Evolutionary conservation across 1,140 invertebrate species (phyloP), one percentile per base, ranked within the genome.

Genomic region (Pollicipes pollicipes): DNA sequence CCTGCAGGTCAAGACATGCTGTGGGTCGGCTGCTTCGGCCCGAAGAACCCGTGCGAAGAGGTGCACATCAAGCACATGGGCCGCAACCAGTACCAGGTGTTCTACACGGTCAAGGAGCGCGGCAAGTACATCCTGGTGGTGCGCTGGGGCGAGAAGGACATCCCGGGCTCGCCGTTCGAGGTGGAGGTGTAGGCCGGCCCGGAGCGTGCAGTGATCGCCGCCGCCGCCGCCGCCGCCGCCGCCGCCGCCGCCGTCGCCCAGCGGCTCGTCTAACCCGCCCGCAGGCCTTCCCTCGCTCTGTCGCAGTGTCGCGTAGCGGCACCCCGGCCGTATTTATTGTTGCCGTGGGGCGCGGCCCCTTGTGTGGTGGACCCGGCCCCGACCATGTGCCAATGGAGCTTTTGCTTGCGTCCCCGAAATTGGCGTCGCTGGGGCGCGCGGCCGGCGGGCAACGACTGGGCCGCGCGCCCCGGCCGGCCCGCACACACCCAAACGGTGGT

Each of bases 131-230:
- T 97, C 78, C 84, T 97, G 69, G 88, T 97, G 74, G 88, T 96
- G 69, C 97, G 95, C 82, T 98, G 93, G 93, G 95, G 95, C 67
- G 95, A 97, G 74, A 92, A 97, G 68, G 92, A 98, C 81, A 93
- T 98, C 80, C 93, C 95, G 75, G 95, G 95, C 73, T 95, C 91
- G 75, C 95, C 95, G 66, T 98, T 94, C 84, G 92, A 91, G 83
- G 90, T 95, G 70, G 91, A 93, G 77, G 89, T 90, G 74, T 91
- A 74, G 17, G 28, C 17, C 17, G 35, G n/a, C n/a, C n/a, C n/a
- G n/a, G 45, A 13, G 45, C 24, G 45, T 58, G n/a, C 45, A 58
- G 17, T 58, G 45, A 58, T 58, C n/a, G n/a, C n/a, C n/a, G n/a
- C n/a, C n/a, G n/a, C n/a, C n/a, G n/a, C n/a, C n/a, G n/a, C n/a